Evolutionary conservation across 1,140 invertebrate species (phyloP).

Genomic region (Bombus turneri): DNA sequence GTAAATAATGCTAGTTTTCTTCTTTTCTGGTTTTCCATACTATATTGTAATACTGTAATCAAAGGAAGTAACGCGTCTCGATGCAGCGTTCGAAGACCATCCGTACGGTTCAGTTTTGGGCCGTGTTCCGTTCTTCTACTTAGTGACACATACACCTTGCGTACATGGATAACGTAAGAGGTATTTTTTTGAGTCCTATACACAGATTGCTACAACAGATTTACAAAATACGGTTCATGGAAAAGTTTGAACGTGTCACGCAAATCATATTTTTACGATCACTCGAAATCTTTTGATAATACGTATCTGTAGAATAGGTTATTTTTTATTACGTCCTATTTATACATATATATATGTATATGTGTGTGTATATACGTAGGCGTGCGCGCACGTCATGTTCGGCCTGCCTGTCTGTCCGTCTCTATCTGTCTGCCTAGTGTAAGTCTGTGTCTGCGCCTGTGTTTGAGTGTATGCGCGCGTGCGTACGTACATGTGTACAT

Average conservation of each 20-base stretch:
- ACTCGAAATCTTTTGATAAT: slow-evolving; percentile 65
- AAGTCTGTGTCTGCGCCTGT: not conserved
- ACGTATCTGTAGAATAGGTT: slow-evolving; percentile 63
- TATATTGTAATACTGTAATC: slow-evolving; percentile 3
- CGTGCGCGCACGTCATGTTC: not conserved
- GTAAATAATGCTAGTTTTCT: not conserved
- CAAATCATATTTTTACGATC: slow-evolving; percentile 66
- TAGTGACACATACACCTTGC: slow-evolving; percentile 66
- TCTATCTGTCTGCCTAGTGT: not conserved
- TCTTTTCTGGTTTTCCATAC: not conserved
- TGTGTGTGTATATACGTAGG: not conserved
- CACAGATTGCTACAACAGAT: slow-evolving; percentile 56
- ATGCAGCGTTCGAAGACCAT: slow-evolving; percentile 69
- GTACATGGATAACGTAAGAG: slow-evolving; percentile 55
- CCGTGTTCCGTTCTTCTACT: slow-evolving; percentile 71
- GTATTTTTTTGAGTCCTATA: slow-evolving; percentile 63
- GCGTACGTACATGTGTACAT: too few species aligned
- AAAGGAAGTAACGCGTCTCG: slow-evolving; percentile 48
- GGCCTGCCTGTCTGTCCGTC: not conserved
- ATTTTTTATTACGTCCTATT: slow-evolving; percentile 68
- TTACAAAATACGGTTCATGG: slow-evolving; percentile 56
- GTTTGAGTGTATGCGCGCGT: not conserved
- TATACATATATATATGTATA: slow-evolving; percentile 47
- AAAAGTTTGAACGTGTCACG: slow-evolving; percentile 59
- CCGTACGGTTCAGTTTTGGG: slow-evolving; percentile 63